Evolutionary conservation across 1,140 invertebrate genomes (phyloP).

Genomic region (Psix sp.): DNA sequence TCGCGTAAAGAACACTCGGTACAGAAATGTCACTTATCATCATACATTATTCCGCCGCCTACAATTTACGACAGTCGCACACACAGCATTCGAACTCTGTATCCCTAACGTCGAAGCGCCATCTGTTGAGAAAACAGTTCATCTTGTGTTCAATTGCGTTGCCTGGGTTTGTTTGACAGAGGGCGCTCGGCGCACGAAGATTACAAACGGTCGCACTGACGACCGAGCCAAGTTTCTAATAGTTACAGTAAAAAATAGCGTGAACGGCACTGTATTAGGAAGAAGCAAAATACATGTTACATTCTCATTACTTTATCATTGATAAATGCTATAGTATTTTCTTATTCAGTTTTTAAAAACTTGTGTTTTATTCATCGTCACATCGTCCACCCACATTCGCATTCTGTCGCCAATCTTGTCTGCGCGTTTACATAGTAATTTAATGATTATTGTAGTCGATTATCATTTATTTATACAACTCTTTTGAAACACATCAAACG

Average conservation of each 20-base stretch:
- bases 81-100: conserved; percentile 43
- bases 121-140: not conserved
- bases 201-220: conserved; percentile 56
- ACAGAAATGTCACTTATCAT: not conserved
- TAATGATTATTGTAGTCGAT: conserved; percentile 61
- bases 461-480: conserved; percentile 67
- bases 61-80: conserved; percentile 50
- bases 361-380: conserved; percentile 8
- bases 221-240: conserved; percentile 67
- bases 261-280: conserved; percentile 78
- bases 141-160: not conserved
- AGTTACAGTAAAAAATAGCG: conserved; percentile 78
- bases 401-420: conserved; percentile 20
- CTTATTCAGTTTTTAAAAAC: conserved; percentile 57
- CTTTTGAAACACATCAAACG: conserved; percentile 36
- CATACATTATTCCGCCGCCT: conserved; percentile 40
- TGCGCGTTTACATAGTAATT: conserved; percentile 49
- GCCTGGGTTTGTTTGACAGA: not conserved
- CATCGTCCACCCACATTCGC: conserved; percentile 15
- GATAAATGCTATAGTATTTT: conserved; percentile 74
- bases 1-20: not conserved
- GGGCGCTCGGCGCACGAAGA: conserved; percentile 24
- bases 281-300: conserved; percentile 78
- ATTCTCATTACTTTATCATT: conserved; percentile 75
- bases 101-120: conserved; percentile 42